Evolutionary conservation across 1,140 invertebrate genomes (phyloP).

Genomic region (Drosophila littoralis): DNA sequence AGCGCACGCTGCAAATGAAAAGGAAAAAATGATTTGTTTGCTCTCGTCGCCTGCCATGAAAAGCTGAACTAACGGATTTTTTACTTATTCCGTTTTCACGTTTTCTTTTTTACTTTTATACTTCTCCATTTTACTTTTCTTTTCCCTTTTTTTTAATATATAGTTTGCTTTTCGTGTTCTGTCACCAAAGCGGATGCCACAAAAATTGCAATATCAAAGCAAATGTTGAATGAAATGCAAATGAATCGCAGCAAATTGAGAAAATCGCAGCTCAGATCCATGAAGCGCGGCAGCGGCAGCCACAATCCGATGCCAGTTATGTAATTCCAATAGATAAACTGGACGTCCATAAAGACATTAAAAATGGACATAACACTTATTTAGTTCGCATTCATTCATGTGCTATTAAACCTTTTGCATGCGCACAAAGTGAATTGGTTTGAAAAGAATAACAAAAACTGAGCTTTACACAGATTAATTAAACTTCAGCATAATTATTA

Average conservation of each 20-base stretch:
- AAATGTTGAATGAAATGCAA: slow-evolving; percentile 52
- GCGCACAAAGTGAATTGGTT: not conserved
- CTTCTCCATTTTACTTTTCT: not conserved
- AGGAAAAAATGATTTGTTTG: slow-evolving; percentile 54
- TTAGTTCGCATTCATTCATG: not conserved
- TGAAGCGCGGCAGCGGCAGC: not conserved
- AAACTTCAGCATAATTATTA: no score
- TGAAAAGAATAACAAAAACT: not conserved
- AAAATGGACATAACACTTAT: not conserved
- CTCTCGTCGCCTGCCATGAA: slow-evolving; percentile 38
- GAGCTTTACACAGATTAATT: no score
- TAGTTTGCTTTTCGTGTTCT: not conserved
- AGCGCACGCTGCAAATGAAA: slow-evolving; percentile 48
- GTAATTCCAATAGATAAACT: not conserved
- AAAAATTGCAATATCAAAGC: slow-evolving; percentile 54
- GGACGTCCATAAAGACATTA: not conserved
- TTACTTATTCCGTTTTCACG: slow-evolving; percentile 23
- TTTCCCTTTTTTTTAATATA: not conserved
- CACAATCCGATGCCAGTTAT: not conserved
- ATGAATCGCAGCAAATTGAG: slow-evolving; percentile 47
- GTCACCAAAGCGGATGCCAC: slow-evolving; percentile 9
- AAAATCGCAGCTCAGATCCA: slow-evolving; percentile 34
- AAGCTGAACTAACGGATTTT: slow-evolving; percentile 34
- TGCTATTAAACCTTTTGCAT: not conserved
- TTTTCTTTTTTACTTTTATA: slow-evolving; percentile 1